Evolutionary conservation across 2,888 invertebrate species (phyloP).

Genomic region (Drosophila silvestris): DNA sequence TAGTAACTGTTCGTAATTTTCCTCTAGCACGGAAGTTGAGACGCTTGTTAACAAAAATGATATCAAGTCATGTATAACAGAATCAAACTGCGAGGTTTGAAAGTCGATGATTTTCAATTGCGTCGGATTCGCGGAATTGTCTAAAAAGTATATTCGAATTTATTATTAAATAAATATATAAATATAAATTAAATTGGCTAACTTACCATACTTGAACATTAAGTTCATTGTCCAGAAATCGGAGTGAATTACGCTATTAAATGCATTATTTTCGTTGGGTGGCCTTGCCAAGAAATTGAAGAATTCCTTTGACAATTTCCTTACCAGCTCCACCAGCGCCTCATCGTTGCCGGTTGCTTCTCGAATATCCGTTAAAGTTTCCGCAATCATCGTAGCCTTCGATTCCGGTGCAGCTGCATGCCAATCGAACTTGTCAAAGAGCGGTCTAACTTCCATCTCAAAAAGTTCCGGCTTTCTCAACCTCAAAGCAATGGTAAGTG

Average conservation of each 20-base stretch:
- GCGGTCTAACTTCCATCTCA: slow-evolving; percentile 43
- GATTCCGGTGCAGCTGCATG: slow-evolving; percentile 65
- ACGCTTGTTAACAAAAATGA: slow-evolving; percentile 69
- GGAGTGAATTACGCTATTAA: slow-evolving; percentile 62
- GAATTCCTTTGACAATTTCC: slow-evolving; percentile 46
- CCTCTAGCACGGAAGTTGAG: slow-evolving; percentile 52
- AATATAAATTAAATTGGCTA: too few relatives aligned
- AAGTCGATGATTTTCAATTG: slow-evolving; percentile 65
- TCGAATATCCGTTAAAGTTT: slow-evolving; percentile 56
- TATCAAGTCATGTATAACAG: slow-evolving; percentile 66
- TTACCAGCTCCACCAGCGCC: slow-evolving; percentile 23
- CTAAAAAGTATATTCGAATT: slow-evolving; percentile 23
- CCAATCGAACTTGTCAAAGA: slow-evolving; percentile 65
- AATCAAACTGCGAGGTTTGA: slow-evolving; percentile 68
- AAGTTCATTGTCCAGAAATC: slow-evolving; percentile 67
- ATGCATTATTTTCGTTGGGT: slow-evolving; percentile 42
- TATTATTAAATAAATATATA: background rate
- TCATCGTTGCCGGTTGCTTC: slow-evolving; percentile 51
- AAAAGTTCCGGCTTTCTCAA: slow-evolving; percentile 45
- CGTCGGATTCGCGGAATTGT: slow-evolving; percentile 25
- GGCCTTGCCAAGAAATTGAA: slow-evolving; percentile 54
- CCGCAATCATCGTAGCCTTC: slow-evolving; percentile 58
- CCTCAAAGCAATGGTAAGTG: slow-evolving; percentile 53
- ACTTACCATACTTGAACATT: slow-evolving; percentile 68
- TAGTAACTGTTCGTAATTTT: slow-evolving; percentile 54